Evolutionary conservation across 2,888 invertebrate species (phyloP).

Genomic region (Tetranychus piercei): DNA sequence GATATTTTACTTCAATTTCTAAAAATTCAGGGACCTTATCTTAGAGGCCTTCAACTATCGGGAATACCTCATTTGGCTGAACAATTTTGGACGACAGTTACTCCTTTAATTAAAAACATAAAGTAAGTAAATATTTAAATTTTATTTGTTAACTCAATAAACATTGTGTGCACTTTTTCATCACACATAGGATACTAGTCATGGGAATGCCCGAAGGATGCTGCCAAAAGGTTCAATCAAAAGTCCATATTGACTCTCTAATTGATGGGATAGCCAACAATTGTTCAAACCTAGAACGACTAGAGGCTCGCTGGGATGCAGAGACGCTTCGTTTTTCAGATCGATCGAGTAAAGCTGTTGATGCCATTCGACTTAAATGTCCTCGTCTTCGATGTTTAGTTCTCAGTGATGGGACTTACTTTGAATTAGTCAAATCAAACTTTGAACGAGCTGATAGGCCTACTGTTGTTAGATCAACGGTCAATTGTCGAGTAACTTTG

Average conservation of each 20-base stretch:
- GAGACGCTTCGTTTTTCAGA: constrained; percentile 95
- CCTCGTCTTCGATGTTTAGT: constrained; percentile 76
- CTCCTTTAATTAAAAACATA: constrained; percentile 74
- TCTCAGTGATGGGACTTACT: constrained; percentile 93
- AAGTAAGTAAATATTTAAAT: constrained; percentile 44
- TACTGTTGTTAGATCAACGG: constrained; percentile 88
- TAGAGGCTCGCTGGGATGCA: constrained; percentile 95
- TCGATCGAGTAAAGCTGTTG: constrained; percentile 76
- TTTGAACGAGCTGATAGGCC: constrained; percentile 92
- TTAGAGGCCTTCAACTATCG: constrained; percentile 67
- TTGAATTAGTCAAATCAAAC: constrained; percentile 92
- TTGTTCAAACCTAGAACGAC: constrained; percentile 64
- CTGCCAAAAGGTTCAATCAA: constrained; percentile 71
- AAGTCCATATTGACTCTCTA: constrained; percentile 69
- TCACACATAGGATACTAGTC: constrained; percentile 60
- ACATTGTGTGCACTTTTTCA: not conserved
- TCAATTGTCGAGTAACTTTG: constrained; percentile 82
- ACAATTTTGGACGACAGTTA: constrained; percentile 86
- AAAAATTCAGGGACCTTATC: constrained; percentile 65
- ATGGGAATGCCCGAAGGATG: constrained; percentile 94
- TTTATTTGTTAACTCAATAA: not conserved
- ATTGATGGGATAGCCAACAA: constrained; percentile 92
- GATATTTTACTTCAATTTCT: constrained; percentile 79
- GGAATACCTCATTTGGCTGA: constrained; percentile 98
- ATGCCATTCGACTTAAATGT: constrained; percentile 84